phyloP scores from a whole-genome alignment of 2,113 vertebrate species.

The Grus americana region DNA sequence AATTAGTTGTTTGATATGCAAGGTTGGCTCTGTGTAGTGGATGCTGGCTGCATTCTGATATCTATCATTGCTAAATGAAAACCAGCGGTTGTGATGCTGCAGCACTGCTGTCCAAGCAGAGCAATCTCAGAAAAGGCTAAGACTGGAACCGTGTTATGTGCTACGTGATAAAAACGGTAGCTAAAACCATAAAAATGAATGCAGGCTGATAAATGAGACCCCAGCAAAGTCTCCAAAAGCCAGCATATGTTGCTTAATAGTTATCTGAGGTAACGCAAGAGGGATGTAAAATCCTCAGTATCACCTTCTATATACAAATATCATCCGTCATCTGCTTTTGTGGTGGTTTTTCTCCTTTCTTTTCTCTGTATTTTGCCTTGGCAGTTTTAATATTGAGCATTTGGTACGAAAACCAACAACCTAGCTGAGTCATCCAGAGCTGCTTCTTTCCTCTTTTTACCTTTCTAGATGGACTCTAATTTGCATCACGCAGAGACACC shows the following conservation, averaged over 20 bases:
- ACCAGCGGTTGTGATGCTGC: neutral
- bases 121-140: neutral
- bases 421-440: conserved; percentile 12
- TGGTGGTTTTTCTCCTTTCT: neutral
- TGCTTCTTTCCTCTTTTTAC: neutral
- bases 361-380: neutral
- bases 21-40: neutral
- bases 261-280: neutral
- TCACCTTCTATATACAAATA: neutral
- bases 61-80: neutral
- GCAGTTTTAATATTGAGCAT: neutral
- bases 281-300: neutral
- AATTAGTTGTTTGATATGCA: conserved; percentile 45
- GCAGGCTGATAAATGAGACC: neutral
- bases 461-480: neutral
- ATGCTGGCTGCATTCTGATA: conserved; percentile 49
- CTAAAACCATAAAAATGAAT: neutral
- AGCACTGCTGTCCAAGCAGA: neutral
- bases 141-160: neutral
- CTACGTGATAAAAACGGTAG: neutral
- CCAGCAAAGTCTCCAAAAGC: neutral
- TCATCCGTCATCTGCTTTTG: neutral
- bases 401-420: neutral
- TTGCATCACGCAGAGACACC: neutral
- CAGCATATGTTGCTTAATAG: neutral